Conservation (phyloP, 2,797 vertebrate species). For the Nannoperca obscura region DNA sequence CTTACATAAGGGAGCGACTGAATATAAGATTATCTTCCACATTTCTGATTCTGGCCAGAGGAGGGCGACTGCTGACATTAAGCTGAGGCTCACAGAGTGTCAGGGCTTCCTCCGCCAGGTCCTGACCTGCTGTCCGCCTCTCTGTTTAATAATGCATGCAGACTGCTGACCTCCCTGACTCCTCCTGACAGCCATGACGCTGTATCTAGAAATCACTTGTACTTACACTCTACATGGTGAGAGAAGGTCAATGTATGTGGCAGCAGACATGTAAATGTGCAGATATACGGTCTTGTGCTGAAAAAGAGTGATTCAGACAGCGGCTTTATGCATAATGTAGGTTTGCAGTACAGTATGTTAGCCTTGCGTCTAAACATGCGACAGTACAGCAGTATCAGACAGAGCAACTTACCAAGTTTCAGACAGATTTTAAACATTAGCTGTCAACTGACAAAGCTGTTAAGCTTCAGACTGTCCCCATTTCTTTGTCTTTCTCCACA, state of each 20-base stretch:
- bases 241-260: slow-evolving; percentile 57
- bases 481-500: background rate
- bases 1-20: background rate
- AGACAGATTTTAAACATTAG: slow-evolving; percentile 13
- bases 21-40: background rate
- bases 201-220: slow-evolving; percentile 67
- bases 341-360: background rate
- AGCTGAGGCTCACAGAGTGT: background rate
- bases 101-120: slow-evolving; percentile 52
- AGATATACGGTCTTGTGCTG: slow-evolving; percentile 5
- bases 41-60: slow-evolving; percentile 44
- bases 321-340: background rate
- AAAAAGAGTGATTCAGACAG: background rate
- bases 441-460: slow-evolving; percentile 10
- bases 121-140: slow-evolving; percentile 59
- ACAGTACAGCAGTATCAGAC: background rate
- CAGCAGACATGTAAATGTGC: slow-evolving; percentile 60
- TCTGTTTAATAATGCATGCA: slow-evolving; percentile 76
- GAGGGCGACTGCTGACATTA: slow-evolving; percentile 41
- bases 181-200: slow-evolving; percentile 56
- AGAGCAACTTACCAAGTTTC: background rate
- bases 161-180: slow-evolving; percentile 59
- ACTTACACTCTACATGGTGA: slow-evolving; percentile 48
- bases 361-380: background rate
- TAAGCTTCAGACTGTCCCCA: slow-evolving; percentile 10